phyloP scores from a whole-genome alignment of 2,888 invertebrate genomes.

The Harmothoe impar region DNA sequence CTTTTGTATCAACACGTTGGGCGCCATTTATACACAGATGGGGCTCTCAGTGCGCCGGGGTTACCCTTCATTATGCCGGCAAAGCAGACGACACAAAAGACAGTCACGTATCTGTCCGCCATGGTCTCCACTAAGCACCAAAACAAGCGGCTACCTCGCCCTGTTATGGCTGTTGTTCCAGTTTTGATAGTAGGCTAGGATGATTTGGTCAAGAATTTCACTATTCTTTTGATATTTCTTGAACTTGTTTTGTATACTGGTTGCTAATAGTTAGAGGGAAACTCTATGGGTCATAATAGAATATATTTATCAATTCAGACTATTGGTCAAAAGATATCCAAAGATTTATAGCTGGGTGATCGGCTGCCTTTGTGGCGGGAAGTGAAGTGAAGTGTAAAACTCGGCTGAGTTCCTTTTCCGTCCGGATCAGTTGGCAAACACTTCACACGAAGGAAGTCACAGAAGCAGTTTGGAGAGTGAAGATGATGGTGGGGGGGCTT shows the following conservation, averaged over 20 bases:
- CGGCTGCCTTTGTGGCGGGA: background rate
- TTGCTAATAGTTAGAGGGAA: background rate
- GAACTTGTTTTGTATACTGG: background rate
- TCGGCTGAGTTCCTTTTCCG: too few relatives aligned
- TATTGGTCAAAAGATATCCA: too few relatives aligned
- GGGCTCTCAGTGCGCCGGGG: slow-evolving; percentile 1
- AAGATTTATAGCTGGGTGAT: background rate
- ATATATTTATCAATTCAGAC: too few relatives aligned
- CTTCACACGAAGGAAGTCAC: background rate
- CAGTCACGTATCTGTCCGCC: background rate
- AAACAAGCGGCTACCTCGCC: background rate
- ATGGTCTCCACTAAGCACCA: background rate
- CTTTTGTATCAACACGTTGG: slow-evolving; percentile 43
- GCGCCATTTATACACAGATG: background rate
- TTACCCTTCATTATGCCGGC: slow-evolving; percentile 1
- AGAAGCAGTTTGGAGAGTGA: background rate
- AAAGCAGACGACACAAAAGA: slow-evolving; percentile 18
- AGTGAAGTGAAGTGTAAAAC: background rate
- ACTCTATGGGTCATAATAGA: too few relatives aligned
- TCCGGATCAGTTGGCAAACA: background rate
- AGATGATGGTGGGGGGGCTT: background rate
- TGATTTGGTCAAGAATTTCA: too few relatives aligned
- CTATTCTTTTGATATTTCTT: too few relatives aligned
- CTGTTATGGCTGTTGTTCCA: background rate
- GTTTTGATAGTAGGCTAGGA: too few relatives aligned